A percentile compares a stretch with the other conserved stretches of the same genome.
Evolutionary conservation across 1,140 invertebrate genomes (phyloP).

Genomic region (Paracyclopina nana): DNA sequence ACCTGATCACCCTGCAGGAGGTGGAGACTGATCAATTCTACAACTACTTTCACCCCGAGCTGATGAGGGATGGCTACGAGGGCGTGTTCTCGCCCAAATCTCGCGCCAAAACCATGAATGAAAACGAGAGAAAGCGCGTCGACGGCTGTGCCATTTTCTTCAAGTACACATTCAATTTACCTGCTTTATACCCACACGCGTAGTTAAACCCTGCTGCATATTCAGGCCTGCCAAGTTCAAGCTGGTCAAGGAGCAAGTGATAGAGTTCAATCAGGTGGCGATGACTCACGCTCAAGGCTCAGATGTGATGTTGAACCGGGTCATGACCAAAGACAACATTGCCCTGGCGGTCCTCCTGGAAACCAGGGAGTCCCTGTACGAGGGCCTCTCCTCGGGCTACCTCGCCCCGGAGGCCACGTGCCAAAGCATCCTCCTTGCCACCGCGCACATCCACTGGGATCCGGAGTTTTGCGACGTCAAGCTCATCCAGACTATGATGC

Average conservation of each 20-base stretch:
- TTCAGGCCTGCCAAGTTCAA: conserved; percentile 41
- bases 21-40: conserved; percentile 98
- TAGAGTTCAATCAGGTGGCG: conserved; percentile 93
- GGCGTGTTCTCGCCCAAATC: conserved; percentile 99
- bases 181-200: not conserved
- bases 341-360: conserved; percentile 81
- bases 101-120: conserved; percentile 91
- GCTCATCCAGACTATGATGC: conserved; percentile 98
- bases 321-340: conserved; percentile 99
- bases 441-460: conserved; percentile 99
- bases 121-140: conserved; percentile 87
- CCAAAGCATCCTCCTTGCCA: conserved; percentile 53
- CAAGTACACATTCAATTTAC: conserved; percentile 25
- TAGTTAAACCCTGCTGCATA: not conserved
- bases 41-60: conserved; percentile 82
- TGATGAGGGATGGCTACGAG: conserved; percentile 79
- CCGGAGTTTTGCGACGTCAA: conserved; percentile 99
- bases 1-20: conserved; percentile 94
- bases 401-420: conserved; percentile 18
- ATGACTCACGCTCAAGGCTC: conserved; percentile 95
- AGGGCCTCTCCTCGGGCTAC: too few species aligned
- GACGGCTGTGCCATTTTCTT: conserved; percentile 99
- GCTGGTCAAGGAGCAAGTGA: conserved; percentile 79
- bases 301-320: conserved; percentile 94
- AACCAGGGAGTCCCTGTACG: conserved; percentile 81